Conservation (phyloP, 2,888 invertebrate species). For the Drosophila kambysellisi region DNA sequence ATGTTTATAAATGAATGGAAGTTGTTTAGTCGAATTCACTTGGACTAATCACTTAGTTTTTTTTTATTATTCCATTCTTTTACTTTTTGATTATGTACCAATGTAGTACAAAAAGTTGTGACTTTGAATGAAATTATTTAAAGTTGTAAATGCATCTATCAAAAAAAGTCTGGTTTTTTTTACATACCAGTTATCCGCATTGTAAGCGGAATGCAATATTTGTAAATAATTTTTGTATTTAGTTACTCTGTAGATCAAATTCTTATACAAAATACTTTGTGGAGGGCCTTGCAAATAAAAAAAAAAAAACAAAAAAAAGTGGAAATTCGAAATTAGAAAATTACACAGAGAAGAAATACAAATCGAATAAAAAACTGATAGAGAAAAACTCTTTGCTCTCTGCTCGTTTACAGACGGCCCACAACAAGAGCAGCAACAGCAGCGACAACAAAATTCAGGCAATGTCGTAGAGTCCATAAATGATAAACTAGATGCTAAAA, state of each 20-base stretch:
- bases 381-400: slow-evolving; percentile 67
- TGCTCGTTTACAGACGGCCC: slow-evolving; percentile 73
- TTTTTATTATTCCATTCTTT: background rate
- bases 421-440: slow-evolving; percentile 39
- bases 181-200: background rate
- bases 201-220: too few relatives aligned
- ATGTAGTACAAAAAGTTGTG: background rate
- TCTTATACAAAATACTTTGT: slow-evolving; percentile 24
- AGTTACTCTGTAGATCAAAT: background rate
- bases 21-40: background rate
- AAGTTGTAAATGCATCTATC: background rate
- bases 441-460: slow-evolving; percentile 42
- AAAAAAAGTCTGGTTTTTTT: background rate
- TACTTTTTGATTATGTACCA: background rate
- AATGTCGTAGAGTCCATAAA: slow-evolving; percentile 43
- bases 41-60: too few relatives aligned
- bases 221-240: background rate
- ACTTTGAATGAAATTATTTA: background rate
- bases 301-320: background rate
- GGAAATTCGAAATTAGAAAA: slow-evolving; percentile 15
- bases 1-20: background rate
- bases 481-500: slow-evolving; percentile 50
- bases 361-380: slow-evolving; percentile 51
- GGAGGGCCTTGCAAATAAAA: slow-evolving; percentile 21
- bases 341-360: slow-evolving; percentile 16